Base-by-base conservation (phyloP, 2,888 invertebrate genomes). In the Tridacna crocea region DNA sequence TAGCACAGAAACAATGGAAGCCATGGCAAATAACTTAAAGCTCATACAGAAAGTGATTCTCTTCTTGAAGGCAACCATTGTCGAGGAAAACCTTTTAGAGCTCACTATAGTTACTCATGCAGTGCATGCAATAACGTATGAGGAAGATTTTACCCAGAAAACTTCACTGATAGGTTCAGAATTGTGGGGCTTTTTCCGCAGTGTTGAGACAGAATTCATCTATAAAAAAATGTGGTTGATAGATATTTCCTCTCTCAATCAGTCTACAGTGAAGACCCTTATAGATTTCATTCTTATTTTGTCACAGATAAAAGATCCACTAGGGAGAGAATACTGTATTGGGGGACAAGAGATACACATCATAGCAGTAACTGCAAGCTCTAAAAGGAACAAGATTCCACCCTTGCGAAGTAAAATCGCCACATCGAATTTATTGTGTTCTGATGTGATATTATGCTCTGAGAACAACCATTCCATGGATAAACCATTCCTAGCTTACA, bases 151-250 rank as follows among this genome's bases (percentile, higher is more conserved):
- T n/a, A 15, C 10, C 2, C 27, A 46, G 15, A 24, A 19, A 22
- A 70, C 27, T 13, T 73, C 73, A 70, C 46, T 86, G 0, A 36
- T 79, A 19, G 88, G 85, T n/a, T 74, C 83, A 15, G 85, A 85
- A 60, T 17, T 88, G 12, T 87, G 88, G 85, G 88, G 88, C 11
- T 73, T 84, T 63, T 61, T 78, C 0, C 77, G 87, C 13, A 70
- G 27, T 24, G 65, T 77, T 27, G 46, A 72, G 27, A 63, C 46
- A 13, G 83, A 83, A 75, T 70, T 72, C 15, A 46, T 70, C 15
- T 70, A 79, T 68, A 27, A 47, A 13, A 65, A 79, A 26, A 22
- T 80, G 2, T 74, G 74, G 13, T 22, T 82, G 17, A 19, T 85
- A 47, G 85, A 85, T 51, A 51, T 85, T 48, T 11, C 65, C 17